These are phyloP conservation scores for Spilarctia lutea DNA, from an alignment of 2,888 invertebrate genomes.

Conservation along the genomic window DNA sequence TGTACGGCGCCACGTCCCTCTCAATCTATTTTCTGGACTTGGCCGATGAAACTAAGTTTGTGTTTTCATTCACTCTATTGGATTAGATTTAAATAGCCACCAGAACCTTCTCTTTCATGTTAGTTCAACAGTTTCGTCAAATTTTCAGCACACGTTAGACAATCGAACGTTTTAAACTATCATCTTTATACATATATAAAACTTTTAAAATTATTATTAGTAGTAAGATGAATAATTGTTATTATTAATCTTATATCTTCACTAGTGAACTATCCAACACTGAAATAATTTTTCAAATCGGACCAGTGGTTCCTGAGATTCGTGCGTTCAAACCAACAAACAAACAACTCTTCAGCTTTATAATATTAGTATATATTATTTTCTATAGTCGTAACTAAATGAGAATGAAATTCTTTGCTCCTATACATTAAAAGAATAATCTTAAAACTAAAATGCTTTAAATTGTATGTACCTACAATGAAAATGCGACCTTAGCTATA, in stretches of 20 bases:
- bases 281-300: no score
- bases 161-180: neutral
- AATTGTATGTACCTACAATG: neutral
- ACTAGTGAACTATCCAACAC: no score
- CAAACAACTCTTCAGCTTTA: no score
- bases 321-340: no score
- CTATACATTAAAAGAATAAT: neutral
- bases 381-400: neutral
- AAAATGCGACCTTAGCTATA: neutral
- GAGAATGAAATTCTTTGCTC: neutral
- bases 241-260: no score
- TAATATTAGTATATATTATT: no score
- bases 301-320: no score
- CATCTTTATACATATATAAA: neutral
- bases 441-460: neutral
- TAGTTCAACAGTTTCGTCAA: neutral
- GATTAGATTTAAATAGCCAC: neutral
- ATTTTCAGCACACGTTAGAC: neutral
- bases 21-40: neutral
- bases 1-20: neutral
- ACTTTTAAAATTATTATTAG: no score
- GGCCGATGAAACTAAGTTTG: neutral
- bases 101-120: neutral
- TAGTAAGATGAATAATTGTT: no score
- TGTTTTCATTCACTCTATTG: neutral